These are phyloP conservation scores for Dolichoris vasculosae DNA, from an alignment of 1,140 invertebrate genomes.

Conservation along the genomic window DNA sequence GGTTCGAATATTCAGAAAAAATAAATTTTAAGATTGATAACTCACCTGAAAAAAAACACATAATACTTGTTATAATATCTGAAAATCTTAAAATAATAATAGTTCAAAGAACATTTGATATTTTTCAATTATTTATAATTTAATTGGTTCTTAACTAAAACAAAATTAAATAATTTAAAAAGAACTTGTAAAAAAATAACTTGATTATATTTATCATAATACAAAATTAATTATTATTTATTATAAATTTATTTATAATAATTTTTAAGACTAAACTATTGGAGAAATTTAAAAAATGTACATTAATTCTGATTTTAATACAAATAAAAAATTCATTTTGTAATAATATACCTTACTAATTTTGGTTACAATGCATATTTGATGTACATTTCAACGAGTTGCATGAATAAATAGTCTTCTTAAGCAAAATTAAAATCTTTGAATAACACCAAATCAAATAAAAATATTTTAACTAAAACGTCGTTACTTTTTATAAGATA, in stretches of 20 bases:
- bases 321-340: neutral
- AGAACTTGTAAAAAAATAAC: too few relatives aligned
- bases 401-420: neutral
- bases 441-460: neutral
- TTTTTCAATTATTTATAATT: too few relatives aligned
- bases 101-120: too few relatives aligned
- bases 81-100: too few relatives aligned
- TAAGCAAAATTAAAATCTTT: neutral
- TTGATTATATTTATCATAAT: too few relatives aligned
- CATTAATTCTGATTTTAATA: neutral
- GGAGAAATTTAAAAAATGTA: too few relatives aligned
- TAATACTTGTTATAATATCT: neutral
- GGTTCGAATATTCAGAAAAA: neutral
- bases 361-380: neutral
- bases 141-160: too few relatives aligned
- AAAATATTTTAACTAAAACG: neutral
- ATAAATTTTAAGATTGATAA: neutral
- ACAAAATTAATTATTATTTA: too few relatives aligned
- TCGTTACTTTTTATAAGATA: neutral
- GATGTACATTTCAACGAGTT: neutral
- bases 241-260: too few relatives aligned
- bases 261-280: too few relatives aligned
- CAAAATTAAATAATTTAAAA: too few relatives aligned
- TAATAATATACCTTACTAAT: neutral
- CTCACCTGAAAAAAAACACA: slow-evolving; percentile 47